A percentile compares a stretch with the other conserved stretches of the same genome.
Conservation (phyloP, 92 coral and sea anemone genomes). For the Umimayanthus kanabou region DNA sequence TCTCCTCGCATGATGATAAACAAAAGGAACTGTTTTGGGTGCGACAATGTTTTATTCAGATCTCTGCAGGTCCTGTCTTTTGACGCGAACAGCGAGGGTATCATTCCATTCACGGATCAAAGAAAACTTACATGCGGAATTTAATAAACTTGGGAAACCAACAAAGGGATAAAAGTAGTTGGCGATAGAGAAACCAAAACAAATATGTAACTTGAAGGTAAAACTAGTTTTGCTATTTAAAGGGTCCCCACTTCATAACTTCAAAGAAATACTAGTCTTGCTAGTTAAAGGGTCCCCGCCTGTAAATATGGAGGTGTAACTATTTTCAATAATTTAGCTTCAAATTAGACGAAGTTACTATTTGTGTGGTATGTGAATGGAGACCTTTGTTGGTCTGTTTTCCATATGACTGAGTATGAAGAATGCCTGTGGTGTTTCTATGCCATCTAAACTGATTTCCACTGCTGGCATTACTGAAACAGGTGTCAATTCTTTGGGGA, state of each 20-base stretch:
- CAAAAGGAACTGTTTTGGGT: background rate
- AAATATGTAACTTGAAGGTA: background rate
- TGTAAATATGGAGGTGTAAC: background rate
- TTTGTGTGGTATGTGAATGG: background rate
- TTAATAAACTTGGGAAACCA: conserved; percentile 6
- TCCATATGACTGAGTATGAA: background rate
- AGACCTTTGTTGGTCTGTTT: background rate
- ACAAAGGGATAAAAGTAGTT: background rate
- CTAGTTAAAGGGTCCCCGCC: background rate
- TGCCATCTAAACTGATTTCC: background rate
- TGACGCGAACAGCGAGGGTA: background rate
- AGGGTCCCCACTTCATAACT: background rate
- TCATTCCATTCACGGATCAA: background rate
- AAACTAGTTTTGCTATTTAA: background rate
- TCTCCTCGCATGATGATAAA: background rate
- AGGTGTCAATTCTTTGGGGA: background rate
- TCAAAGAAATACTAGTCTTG: background rate
- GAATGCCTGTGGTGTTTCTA: background rate
- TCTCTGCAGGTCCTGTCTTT: background rate
- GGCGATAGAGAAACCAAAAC: background rate
- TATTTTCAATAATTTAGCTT: background rate
- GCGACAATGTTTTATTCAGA: conserved; percentile 10
- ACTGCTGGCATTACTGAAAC: background rate
- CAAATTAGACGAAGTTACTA: background rate
- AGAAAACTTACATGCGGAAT: conserved; percentile 5